These are phyloP conservation scores for Metridium senile DNA, from an alignment of 92 coral and sea anemone species.

Conservation along the genomic window DNA sequence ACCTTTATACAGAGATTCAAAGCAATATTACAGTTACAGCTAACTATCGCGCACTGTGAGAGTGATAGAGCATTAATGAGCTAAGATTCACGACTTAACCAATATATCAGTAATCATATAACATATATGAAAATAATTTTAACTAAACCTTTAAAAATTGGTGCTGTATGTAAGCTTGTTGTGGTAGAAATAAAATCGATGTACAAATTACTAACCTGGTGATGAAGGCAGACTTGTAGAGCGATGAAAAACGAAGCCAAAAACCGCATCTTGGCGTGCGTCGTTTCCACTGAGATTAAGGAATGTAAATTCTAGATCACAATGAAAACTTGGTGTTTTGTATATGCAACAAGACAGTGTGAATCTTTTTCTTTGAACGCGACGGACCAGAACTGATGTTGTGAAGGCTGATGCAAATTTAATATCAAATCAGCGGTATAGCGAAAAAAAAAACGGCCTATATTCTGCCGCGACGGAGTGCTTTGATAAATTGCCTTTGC, in stretches of 20 bases:
- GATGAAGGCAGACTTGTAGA: background rate
- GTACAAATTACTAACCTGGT: background rate
- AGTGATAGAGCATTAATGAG: no score
- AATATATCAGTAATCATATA: no score
- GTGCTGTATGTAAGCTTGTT: background rate
- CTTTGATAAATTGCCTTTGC: background rate
- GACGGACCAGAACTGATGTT: constrained; percentile 15
- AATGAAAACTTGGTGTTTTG: background rate
- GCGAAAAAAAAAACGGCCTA: background rate
- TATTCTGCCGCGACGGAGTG: background rate
- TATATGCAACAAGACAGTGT: background rate
- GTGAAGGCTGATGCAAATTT: constrained; percentile 26
- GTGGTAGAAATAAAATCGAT: no score
- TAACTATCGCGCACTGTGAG: no score
- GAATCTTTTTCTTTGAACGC: constrained; percentile 6
- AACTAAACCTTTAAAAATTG: no score
- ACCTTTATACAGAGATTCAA: no score
- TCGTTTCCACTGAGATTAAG: background rate
- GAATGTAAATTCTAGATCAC: constrained; percentile 5
- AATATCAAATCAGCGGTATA: background rate
- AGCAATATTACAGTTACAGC: no score
- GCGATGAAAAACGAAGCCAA: background rate
- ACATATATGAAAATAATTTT: no score
- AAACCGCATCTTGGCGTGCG: constrained; percentile 4
- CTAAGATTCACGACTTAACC: no score